These are phyloP conservation scores for Muscicapa adusta DNA, from an alignment of 2,113 vertebrate species.

Conservation along the genomic window DNA sequence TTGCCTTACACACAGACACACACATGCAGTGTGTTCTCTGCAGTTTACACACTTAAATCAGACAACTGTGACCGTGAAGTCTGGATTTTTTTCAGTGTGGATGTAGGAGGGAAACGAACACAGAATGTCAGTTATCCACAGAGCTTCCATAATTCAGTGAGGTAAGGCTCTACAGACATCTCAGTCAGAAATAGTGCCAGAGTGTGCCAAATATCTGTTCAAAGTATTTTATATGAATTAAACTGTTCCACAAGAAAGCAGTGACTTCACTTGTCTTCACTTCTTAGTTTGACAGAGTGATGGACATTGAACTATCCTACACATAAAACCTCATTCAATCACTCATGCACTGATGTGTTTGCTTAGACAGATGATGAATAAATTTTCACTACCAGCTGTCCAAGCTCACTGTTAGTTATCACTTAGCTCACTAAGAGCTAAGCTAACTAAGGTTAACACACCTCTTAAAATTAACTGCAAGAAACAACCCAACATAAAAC, in stretches of 20 bases:
- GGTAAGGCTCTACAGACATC: not conserved
- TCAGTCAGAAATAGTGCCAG: not conserved
- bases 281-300: not conserved
- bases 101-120: not conserved
- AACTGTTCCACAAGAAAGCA: conserved; percentile 48
- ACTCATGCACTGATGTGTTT: not conserved
- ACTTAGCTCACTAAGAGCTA: not conserved
- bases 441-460: not conserved
- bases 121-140: not conserved
- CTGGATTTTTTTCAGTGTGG: not conserved
- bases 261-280: not conserved
- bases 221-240: not conserved
- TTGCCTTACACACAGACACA: not conserved
- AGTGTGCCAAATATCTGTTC: not conserved
- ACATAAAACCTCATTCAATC: not conserved
- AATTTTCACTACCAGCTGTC: not conserved
- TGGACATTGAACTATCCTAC: not conserved
- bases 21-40: accelerated
- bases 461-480: not conserved
- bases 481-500: not conserved
- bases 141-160: not conserved
- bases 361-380: not conserved
- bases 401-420: not conserved
- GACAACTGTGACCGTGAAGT: not conserved
- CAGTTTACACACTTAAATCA: not conserved